Conservation (phyloP, 2,113 vertebrate species). For the Aphyosemion australe region DNA sequence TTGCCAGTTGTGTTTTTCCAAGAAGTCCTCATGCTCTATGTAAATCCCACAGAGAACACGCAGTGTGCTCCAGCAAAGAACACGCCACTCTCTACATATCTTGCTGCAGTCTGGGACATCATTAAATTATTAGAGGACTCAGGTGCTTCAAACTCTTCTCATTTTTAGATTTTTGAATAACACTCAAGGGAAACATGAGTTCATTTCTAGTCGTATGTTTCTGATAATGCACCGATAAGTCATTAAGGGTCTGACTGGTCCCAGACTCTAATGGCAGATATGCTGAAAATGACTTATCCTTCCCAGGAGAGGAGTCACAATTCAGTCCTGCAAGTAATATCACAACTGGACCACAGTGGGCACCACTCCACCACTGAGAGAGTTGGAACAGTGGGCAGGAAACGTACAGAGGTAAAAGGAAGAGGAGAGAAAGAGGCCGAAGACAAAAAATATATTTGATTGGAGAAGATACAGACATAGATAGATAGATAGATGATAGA, state of each 20-base stretch:
- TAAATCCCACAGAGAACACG: slow-evolving; percentile 59
- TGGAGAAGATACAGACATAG: slow-evolving; percentile 13
- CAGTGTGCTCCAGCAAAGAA: slow-evolving; percentile 48
- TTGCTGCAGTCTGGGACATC: slow-evolving; percentile 13
- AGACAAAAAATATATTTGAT: slow-evolving; percentile 23
- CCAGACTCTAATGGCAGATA: slow-evolving; percentile 37
- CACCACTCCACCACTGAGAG: slow-evolving; percentile 52
- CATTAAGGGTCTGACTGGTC: slow-evolving; percentile 16
- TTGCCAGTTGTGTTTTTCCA: slow-evolving; percentile 66
- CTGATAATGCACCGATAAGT: slow-evolving; percentile 25
- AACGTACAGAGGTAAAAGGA: slow-evolving; percentile 48
- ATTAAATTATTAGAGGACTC: neutral
- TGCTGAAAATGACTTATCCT: slow-evolving; percentile 47
- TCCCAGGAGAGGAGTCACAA: slow-evolving; percentile 39
- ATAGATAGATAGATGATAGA: slow-evolving; percentile 28
- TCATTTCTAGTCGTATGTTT: neutral
- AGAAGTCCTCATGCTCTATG: slow-evolving; percentile 61
- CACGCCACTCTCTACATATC: slow-evolving; percentile 48
- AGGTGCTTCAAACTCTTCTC: slow-evolving; percentile 37
- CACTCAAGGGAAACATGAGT: too few species aligned
- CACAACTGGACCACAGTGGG: slow-evolving; percentile 64
- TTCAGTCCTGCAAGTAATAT: slow-evolving; percentile 55
- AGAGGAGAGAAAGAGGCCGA: slow-evolving; percentile 29
- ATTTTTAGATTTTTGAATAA: neutral
- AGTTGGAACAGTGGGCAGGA: slow-evolving; percentile 43